phyloP scores from a whole-genome alignment of 2,113 vertebrate species.

The Acrocephalus kingi region DNA sequence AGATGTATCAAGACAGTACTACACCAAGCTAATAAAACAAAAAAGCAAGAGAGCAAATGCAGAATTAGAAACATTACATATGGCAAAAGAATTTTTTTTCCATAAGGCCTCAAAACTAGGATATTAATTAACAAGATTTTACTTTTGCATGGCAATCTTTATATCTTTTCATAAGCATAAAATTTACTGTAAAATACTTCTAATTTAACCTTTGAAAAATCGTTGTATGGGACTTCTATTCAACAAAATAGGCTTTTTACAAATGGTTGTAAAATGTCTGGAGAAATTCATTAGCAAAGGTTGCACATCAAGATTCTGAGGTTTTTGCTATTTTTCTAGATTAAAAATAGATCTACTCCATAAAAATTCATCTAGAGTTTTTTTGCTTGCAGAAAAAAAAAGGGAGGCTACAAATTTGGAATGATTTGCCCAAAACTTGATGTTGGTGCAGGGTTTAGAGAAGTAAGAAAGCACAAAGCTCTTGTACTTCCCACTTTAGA shows the following conservation, averaged over 20 bases:
- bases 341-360: neutral
- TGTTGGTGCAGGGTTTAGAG: neutral
- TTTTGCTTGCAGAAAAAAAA: neutral
- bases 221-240: neutral
- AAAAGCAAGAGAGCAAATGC: neutral
- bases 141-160: neutral
- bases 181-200: neutral
- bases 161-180: neutral
- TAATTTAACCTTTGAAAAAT: neutral
- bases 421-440: neutral
- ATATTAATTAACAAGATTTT: neutral
- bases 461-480: neutral
- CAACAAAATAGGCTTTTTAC: neutral
- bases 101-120: neutral
- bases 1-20: neutral
- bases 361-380: neutral
- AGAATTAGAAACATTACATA: neutral
- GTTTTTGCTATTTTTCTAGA: neutral
- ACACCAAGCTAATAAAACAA: neutral
- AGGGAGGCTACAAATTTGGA: neutral
- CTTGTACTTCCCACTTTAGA: neutral
- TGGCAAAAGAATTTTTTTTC: neutral
- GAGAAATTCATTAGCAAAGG: neutral
- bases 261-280: neutral
- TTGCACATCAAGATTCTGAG: neutral